These are phyloP conservation scores for Pachliopta kotzebuea DNA, from an alignment of 2,888 invertebrate species.

Conservation along the genomic window DNA sequence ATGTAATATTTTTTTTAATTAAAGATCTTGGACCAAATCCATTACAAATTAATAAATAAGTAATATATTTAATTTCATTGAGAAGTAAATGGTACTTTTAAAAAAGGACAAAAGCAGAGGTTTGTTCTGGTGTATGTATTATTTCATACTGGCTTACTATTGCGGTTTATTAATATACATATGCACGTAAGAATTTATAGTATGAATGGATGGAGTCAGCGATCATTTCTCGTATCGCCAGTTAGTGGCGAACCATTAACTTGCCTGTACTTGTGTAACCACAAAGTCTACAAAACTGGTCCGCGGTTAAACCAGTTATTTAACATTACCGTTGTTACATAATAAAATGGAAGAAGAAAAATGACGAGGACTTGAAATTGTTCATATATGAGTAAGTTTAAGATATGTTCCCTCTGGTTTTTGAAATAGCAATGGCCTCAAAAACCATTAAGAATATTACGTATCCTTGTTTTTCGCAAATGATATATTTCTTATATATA, in stretches of 20 bases:
- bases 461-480: no score
- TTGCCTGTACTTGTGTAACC: constrained; percentile 25
- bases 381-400: background rate
- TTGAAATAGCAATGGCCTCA: background rate
- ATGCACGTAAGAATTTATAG: constrained; percentile 9
- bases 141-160: background rate
- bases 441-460: no score
- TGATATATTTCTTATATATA: no score
- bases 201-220: constrained; percentile 24
- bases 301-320: constrained; percentile 27
- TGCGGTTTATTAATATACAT: constrained; percentile 7
- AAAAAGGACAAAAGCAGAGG: no score
- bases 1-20: no score
- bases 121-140: background rate
- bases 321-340: constrained; percentile 27
- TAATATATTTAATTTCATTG: no score
- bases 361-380: background rate
- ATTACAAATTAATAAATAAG: no score
- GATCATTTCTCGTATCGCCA: constrained; percentile 17
- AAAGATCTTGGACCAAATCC: no score
- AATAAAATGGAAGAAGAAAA: constrained; percentile 12
- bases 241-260: constrained; percentile 17
- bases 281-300: constrained; percentile 25
- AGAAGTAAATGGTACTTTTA: no score
- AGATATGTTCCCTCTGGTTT: background rate